Base-by-base conservation (phyloP, 1,140 invertebrate species). In the Hypsibius dujardini region DNA sequence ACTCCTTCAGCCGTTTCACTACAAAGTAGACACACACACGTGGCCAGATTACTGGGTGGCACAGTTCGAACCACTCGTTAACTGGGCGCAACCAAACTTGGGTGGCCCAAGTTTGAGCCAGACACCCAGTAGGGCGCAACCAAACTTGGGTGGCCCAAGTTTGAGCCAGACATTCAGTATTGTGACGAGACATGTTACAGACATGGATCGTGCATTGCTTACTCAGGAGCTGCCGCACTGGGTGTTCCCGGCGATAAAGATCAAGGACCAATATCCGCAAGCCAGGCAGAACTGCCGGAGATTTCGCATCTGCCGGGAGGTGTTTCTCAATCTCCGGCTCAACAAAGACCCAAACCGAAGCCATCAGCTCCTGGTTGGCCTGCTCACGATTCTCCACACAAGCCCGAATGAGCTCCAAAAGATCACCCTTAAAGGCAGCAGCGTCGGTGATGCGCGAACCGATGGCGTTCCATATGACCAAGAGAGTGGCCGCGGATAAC, bases 1-100 rank as follows among this genome's bases (percentile, higher is more conserved):
- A 67, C 45, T 67, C 62, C 62, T 67, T 67, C 42, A 67, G 42
- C 42, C 62, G 12, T 45, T 67, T 67, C 42, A 42, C 62, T 67
- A 42, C 42, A 67, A 67, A 12, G 12, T 3, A 67, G 12, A 67
- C 12, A 3, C 12, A 12, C 3, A 7, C 3, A 67, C 12, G 12
- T 12, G 12, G 7, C 42, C 12, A 15, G 12, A 15, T 3, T 15
- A 67, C 3, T 42, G 7, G 12, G 62, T 12, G 3, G 62, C 62
- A 67, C 3, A 67, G 50, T 67, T 67, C 62, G 42, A 15, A 67
- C 12, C 3, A 56, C n/a, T n/a, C n/a, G 7, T 12, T 7, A 56
- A 56, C 7, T n/a, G n/a, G 7, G 7, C n/a, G 50, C n/a, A 56
- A 12, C 0, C 50, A 12, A 56, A 56, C 7, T 12, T 56, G 7